Conservation (phyloP, 2,888 invertebrate species). For the Limnephilus lunatus region DNA sequence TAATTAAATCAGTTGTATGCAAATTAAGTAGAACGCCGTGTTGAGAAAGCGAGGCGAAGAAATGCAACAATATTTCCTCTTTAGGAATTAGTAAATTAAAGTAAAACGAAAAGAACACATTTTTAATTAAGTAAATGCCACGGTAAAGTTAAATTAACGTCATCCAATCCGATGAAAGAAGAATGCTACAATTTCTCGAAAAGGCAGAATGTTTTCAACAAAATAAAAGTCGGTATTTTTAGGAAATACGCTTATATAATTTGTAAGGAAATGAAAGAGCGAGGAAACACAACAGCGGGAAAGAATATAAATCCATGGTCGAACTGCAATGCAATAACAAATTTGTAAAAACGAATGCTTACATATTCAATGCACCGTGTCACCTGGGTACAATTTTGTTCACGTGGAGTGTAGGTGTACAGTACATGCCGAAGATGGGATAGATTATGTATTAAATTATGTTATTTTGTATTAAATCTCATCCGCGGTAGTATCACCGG, state of each 20-base stretch:
- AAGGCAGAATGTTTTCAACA: not conserved
- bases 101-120: constrained; percentile 43
- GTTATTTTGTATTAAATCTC: not conserved
- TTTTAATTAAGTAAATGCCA: constrained; percentile 43
- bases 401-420: too few relatives aligned
- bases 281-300: not conserved
- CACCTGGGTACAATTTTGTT: too few relatives aligned
- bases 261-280: not conserved
- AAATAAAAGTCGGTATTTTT: not conserved
- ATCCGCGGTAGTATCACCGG: not conserved
- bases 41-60: constrained; percentile 38
- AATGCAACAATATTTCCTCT: constrained; percentile 52
- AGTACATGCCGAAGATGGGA: not conserved
- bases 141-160: not conserved
- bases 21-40: constrained; percentile 41
- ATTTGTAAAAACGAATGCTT: not conserved
- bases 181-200: not conserved
- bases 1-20: constrained; percentile 56
- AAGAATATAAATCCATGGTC: not conserved
- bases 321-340: not conserved
- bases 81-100: constrained; percentile 51
- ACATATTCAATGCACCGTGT: too few relatives aligned
- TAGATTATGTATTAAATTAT: not conserved
- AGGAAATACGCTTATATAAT: too few relatives aligned
- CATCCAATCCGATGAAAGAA: not conserved